These are phyloP conservation scores for Caenorhabditis brenneri DNA, from an alignment of 1,140 invertebrate genomes.

Conservation along the genomic window DNA sequence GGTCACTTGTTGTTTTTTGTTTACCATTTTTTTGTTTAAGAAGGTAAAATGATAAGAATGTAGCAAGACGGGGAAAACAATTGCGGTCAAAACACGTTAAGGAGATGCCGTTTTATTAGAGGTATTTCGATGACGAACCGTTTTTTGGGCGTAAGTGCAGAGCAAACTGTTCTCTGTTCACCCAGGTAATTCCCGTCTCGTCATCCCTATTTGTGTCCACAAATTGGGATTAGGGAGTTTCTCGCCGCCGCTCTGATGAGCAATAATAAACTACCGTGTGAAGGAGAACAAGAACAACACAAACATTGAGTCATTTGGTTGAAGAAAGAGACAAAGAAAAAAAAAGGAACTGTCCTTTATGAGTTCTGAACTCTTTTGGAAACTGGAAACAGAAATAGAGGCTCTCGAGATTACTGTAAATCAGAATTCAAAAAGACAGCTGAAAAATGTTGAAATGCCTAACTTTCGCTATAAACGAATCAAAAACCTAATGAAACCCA, in stretches of 20 bases:
- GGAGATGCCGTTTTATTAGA: too few species aligned
- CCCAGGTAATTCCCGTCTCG: background rate
- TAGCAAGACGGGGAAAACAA: background rate
- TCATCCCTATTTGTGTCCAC: background rate
- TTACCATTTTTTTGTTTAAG: background rate
- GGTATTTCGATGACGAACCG: too few species aligned
- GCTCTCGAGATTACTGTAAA: too few species aligned
- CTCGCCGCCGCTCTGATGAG: background rate
- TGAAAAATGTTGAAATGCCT: too few species aligned
- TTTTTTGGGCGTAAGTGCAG: too few species aligned
- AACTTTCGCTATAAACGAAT: too few species aligned
- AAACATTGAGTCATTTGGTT: constrained; percentile 19
- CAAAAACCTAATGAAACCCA: background rate
- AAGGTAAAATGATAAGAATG: background rate
- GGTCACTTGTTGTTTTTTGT: background rate
- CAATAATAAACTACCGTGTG: background rate
- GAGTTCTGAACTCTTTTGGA: too few species aligned
- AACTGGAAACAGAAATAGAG: background rate
- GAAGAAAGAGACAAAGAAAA: background rate
- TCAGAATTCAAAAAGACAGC: background rate
- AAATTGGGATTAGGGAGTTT: constrained; percentile 21
- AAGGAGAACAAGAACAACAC: background rate
- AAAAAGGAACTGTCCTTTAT: background rate
- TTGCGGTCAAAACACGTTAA: background rate
- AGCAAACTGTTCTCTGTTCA: background rate